A percentile compares a stretch with the other conserved stretches of the same genome.
phyloP scores from a whole-genome alignment of 2,797 vertebrate genomes.

The Potorous gilbertii region DNA sequence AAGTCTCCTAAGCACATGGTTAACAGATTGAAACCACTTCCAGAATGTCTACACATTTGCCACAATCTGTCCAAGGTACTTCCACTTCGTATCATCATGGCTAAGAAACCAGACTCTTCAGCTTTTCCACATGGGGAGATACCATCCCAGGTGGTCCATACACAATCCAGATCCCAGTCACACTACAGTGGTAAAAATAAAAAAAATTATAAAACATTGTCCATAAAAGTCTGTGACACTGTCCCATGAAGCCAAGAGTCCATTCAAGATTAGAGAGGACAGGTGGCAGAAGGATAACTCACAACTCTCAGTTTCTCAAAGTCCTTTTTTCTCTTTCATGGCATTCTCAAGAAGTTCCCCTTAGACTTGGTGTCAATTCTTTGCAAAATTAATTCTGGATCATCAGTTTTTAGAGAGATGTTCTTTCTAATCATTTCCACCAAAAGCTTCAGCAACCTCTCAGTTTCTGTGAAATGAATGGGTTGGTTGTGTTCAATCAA shows the following conservation, averaged over 20 bases:
- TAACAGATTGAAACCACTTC: background rate
- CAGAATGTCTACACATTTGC: background rate
- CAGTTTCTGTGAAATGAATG: background rate
- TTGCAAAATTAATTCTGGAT: background rate
- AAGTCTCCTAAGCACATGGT: background rate
- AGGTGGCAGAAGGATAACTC: background rate
- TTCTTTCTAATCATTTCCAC: background rate
- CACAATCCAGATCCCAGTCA: background rate
- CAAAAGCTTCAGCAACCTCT: background rate
- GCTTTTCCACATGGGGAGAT: background rate
- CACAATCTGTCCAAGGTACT: background rate
- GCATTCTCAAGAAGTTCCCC: background rate
- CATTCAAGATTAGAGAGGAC: background rate
- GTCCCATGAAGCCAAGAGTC: background rate
- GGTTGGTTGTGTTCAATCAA: background rate
- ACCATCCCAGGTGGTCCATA: background rate
- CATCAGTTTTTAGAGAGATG: background rate
- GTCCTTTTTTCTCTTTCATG: background rate
- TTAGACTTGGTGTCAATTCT: background rate
- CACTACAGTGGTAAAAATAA: background rate
- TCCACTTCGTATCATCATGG: background rate
- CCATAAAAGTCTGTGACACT: background rate
- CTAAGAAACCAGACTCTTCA: background rate
- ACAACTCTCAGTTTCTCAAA: background rate
- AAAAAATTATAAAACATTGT: background rate